Evolutionary conservation across 1,140 invertebrate genomes (phyloP), one percentile per base, ranked within the genome.

Genomic region (Papilio aristodemus): DNA sequence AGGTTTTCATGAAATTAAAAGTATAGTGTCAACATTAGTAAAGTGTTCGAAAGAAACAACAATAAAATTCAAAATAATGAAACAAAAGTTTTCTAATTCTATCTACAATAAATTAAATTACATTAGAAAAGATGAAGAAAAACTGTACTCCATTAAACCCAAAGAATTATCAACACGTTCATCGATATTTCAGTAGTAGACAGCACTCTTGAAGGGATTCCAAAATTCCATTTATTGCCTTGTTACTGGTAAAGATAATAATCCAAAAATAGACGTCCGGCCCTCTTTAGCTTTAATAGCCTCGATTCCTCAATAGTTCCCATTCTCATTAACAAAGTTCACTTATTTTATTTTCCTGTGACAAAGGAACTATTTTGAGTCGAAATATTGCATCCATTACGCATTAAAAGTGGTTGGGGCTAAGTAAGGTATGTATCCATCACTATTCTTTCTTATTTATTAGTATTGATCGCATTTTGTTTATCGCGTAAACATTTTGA

Each of bases 181-280:
- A 37, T 62, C 59, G 59, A 62, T 62, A 37, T 19, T 13, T 1
- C 4, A 58, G 57, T 36, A 46, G 67, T 46, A 39, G n/a, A 50
- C 64, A 67, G 13, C 41, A n/a, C 63, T 67, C 5, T 22, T 39
- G 68, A 72, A 57, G 72, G 71, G 66, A 78, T 68, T 73, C 68
- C 67, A 39, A 79, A 79, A 79, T 81, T 80, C 79, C 77, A 78
- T 84, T 78, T 84, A 84, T 84, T 85, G 78, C 81, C 81, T 84
- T 74, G 75, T 77, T 80, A 80, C 80, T 71, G 72, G 71, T 71
- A 71, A 71, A 79, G 80, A 81, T 83, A 81, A 83, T 81, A 80
- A 68, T 75, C 72, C 76, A 78, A 79, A 86, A 83, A 86, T 87
- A 86, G 76, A 83, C 80, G 84, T 87, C 84, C 87, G 84, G 81